These are phyloP conservation scores for Ursus arctos DNA, from an alignment of 2,113 vertebrate genomes.

Conservation along the genomic window DNA sequence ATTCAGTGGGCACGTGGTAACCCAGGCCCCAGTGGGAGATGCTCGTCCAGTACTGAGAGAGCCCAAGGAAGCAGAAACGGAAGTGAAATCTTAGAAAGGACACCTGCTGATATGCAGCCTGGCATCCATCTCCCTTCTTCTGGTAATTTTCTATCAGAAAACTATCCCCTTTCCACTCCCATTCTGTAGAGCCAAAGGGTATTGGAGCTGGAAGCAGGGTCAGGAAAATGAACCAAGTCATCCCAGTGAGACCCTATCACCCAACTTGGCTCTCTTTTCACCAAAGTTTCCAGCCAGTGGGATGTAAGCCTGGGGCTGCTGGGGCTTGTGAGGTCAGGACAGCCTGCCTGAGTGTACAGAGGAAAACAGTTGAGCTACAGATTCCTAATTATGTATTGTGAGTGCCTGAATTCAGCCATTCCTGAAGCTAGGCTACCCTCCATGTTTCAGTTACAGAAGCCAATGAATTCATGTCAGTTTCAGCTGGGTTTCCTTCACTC, in stretches of 20 bases:
- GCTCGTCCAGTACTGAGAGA: neutral
- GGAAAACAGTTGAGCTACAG: neutral
- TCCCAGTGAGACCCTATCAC: neutral
- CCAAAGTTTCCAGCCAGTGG: neutral
- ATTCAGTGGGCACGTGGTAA: constrained; percentile 61
- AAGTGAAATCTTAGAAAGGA: neutral
- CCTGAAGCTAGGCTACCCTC: neutral
- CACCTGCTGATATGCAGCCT: neutral
- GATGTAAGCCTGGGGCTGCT: neutral
- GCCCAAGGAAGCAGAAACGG: neutral
- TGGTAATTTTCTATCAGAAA: neutral
- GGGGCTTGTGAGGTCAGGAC: neutral
- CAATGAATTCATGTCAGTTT: neutral
- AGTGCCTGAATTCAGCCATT: neutral
- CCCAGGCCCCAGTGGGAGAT: neutral
- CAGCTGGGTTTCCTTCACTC: neutral
- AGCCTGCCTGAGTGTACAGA: neutral
- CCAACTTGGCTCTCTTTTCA: neutral
- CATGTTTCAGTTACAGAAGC: neutral
- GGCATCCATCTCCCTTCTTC: neutral
- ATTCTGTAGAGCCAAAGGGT: neutral
- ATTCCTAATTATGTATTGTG: neutral
- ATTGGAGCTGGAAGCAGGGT: neutral
- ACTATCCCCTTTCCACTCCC: neutral
- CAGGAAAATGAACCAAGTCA: neutral